phyloP scores from a whole-genome alignment of 1,140 invertebrate species.

The Fopius arisanus region DNA sequence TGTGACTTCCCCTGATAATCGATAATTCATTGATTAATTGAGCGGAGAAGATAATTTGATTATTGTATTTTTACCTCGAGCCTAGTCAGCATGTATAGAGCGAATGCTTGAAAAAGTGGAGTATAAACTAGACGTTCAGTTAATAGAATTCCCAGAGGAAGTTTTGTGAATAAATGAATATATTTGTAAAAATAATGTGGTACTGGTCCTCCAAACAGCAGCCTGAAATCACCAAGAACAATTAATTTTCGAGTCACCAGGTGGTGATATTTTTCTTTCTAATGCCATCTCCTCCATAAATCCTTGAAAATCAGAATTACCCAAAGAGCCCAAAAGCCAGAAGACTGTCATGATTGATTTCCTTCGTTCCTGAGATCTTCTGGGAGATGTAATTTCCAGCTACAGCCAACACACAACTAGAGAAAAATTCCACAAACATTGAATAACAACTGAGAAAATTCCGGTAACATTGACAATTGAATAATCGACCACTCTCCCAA shows the following conservation, averaged over 20 bases:
- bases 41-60: too few species aligned
- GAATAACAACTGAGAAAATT: neutral
- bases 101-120: constrained; percentile 74
- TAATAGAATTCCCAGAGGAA: constrained; percentile 66
- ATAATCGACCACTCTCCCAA: neutral
- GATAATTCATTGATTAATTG: neutral
- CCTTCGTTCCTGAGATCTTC: constrained; percentile 67
- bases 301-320: constrained; percentile 53
- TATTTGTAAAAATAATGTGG: constrained; percentile 77
- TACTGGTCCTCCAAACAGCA: constrained; percentile 75
- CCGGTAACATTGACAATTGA: neutral
- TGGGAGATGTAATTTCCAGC: constrained; percentile 74
- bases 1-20: constrained; percentile 70
- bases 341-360: constrained; percentile 70
- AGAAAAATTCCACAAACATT: constrained; percentile 55
- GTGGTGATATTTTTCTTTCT: too few species aligned
- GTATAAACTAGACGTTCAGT: constrained; percentile 75
- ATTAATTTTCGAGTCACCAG: constrained; percentile 11
- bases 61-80: constrained; percentile 67
- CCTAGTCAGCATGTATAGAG: constrained; percentile 72
- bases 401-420: constrained; percentile 67
- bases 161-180: constrained; percentile 62
- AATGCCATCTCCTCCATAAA: constrained; percentile 4
- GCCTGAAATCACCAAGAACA: constrained; percentile 52
- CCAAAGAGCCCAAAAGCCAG: constrained; percentile 76